phyloP scores from a whole-genome alignment of 1,140 invertebrate species.

The Hylaeus volcanicus region DNA sequence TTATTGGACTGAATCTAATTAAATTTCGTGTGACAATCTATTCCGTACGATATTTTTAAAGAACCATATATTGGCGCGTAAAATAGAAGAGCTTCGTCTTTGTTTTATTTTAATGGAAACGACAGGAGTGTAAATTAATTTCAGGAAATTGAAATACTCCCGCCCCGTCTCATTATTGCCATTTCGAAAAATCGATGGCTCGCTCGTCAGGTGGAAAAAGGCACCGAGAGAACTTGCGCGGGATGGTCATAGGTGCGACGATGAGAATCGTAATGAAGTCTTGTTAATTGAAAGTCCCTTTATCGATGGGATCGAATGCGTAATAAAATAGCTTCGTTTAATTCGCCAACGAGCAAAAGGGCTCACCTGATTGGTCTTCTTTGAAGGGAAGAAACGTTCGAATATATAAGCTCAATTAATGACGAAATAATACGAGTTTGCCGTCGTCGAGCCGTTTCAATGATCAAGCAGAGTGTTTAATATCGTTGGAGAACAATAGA shows the following conservation, averaged over 20 bases:
- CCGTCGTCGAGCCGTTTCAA: neutral
- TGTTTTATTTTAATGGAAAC: neutral
- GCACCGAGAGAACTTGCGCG: neutral
- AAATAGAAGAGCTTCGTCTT: no score
- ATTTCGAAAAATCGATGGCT: neutral
- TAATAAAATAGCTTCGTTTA: conserved; percentile 28
- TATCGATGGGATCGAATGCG: neutral
- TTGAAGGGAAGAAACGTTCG: neutral
- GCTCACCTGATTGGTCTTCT: no score
- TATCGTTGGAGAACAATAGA: neutral
- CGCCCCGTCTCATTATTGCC: neutral
- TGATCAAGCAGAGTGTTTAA: neutral
- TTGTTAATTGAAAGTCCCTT: conserved; percentile 30
- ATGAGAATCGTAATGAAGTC: conserved; percentile 1
- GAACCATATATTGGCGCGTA: no score
- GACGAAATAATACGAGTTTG: neutral
- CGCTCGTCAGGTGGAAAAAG: no score
- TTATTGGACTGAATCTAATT: no score
- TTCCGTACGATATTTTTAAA: no score
- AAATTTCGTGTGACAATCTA: no score
- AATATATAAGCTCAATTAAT: conserved; percentile 1
- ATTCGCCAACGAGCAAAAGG: neutral
- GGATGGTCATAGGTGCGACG: neutral
- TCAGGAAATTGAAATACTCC: neutral
- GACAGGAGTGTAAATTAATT: neutral